A percentile compares a stretch with the other conserved stretches of the same genome.
Conservation (phyloP, 1,140 invertebrate genomes). For the Bombus pyrosoma region DNA sequence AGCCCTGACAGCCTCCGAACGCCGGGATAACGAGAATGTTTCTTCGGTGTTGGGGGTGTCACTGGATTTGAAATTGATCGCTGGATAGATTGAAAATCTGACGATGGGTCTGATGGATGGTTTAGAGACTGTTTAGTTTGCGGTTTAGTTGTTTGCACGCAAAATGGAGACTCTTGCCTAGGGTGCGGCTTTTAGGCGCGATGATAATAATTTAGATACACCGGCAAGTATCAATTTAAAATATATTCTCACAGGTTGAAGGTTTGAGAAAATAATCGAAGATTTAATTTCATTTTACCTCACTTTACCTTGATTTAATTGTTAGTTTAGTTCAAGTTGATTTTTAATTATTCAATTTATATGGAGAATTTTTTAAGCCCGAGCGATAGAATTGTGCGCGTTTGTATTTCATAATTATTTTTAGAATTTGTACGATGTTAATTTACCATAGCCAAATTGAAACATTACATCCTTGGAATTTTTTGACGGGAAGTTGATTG, state of each 20-base stretch:
- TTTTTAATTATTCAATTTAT: not conserved
- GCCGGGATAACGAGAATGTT: conserved; percentile 46
- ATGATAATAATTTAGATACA: no score
- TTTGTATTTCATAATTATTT: not conserved
- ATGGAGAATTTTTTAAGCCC: not conserved
- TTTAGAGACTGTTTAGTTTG: not conserved
- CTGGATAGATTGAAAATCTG: not conserved
- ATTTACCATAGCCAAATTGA: not conserved
- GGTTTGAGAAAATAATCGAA: no score
- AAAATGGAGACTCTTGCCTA: no score
- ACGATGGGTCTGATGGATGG: not conserved
- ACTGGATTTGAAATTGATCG: conserved; percentile 19
- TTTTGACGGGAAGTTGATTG: not conserved
- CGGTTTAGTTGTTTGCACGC: not conserved
- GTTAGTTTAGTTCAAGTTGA: not conserved
- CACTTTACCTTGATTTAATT: not conserved
- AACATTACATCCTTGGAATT: not conserved
- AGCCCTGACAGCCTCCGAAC: conserved; percentile 49
- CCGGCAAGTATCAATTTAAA: no score
- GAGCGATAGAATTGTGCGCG: not conserved
- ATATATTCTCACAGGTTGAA: no score
- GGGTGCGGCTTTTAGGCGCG: no score
- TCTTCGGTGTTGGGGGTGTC: not conserved
- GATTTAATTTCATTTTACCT: no score
- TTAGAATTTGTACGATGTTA: not conserved